Evolutionary conservation across 2,888 invertebrate genomes (phyloP), one percentile per base, ranked within the genome.

Genomic region (Neoascia interrupta): DNA sequence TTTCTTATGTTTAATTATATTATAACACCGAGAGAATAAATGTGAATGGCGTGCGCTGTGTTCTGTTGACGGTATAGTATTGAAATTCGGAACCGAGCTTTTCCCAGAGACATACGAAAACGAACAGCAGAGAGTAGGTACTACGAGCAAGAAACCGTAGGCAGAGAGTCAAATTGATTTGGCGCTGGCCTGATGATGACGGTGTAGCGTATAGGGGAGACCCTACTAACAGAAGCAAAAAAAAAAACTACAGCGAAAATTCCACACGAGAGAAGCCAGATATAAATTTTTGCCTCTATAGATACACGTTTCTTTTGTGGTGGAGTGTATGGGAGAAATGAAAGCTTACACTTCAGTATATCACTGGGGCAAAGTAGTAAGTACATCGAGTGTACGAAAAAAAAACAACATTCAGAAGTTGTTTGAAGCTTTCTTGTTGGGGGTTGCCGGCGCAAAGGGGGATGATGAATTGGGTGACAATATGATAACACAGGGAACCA

Each of bases 31-130:
- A 82, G 82, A 82, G 82, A 82, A 81, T 82, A 76, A 76, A 72
- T 76, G 75, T 81, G 81, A 82, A 81, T 82, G 82, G 81, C 82
- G 82, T 82, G 82, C 81, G 81, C 79, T 82, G 75, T 75, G 82
- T 82, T 82, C 82, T 81, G 82, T 82, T 82, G 82, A 82, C 82
- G 82, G 81, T 82, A 73, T 81, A 81, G 82, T 82, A 82, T 82
- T 82, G 73, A 82, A 74, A 72, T 76, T 76, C 43, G 47, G 63
- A 76, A 60, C 64, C 64, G 72, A 76, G 76, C 76, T 76, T 76
- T 76, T 76, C 60, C 11, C 45, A 58, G 72, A 72, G 72, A 60
- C 72, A 76, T 76, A 64, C 69, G 47, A 53, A 72, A 63, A 49
- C 45, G 36, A 28, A 31, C 51, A 47, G 21, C 11, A 6, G 76